phyloP scores from a whole-genome alignment of 2,113 vertebrate species.

The Pedetes capensis region DNA sequence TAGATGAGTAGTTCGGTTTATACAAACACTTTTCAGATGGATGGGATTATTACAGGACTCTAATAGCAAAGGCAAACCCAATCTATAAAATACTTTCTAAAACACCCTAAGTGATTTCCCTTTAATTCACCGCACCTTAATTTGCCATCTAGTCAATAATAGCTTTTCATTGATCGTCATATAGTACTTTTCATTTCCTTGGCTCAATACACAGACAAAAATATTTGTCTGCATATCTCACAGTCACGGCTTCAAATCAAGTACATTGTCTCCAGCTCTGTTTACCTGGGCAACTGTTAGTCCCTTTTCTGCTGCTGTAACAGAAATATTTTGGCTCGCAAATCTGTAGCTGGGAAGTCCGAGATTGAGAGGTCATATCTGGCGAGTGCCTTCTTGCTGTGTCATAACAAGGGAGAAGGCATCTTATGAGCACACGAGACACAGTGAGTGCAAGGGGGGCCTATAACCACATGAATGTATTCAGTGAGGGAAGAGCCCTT shows the following conservation, averaged over 20 bases:
- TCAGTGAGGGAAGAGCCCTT: background rate
- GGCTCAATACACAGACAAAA: conserved; percentile 34
- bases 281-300: background rate
- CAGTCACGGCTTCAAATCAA: background rate
- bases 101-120: conserved; percentile 50
- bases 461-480: background rate
- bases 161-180: conserved; percentile 45
- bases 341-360: background rate
- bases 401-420: background rate
- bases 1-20: conserved; percentile 4
- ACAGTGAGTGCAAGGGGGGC: too few species aligned
- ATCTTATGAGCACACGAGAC: too few species aligned
- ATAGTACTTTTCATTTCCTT: conserved; percentile 42
- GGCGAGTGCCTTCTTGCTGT: background rate
- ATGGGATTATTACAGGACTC: background rate
- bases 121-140: conserved; percentile 57
- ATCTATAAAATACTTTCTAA: conserved; percentile 43
- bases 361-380: background rate
- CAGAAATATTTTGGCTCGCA: background rate
- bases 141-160: conserved; percentile 56
- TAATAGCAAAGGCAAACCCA: conserved; percentile 44
- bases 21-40: conserved; percentile 38
- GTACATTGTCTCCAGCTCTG: background rate
- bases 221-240: background rate
- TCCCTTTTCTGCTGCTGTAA: background rate